These are phyloP conservation scores for Ridgeia piscesae DNA, from an alignment of 1,140 invertebrate genomes.

Conservation along the genomic window DNA sequence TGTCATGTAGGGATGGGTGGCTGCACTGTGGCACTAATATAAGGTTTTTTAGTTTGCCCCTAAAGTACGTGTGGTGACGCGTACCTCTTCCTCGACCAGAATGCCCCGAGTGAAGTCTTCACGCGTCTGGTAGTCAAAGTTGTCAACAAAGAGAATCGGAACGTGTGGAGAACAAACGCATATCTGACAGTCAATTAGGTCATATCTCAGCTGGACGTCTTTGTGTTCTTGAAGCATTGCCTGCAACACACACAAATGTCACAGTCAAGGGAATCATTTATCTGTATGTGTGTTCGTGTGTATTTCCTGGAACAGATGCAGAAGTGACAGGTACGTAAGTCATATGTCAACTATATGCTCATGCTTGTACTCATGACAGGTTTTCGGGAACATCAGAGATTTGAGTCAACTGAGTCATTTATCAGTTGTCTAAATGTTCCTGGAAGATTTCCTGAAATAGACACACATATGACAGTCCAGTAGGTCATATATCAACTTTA, in stretches of 20 bases:
- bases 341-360: too few species aligned
- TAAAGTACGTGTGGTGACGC: background rate
- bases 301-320: constrained; percentile 70
- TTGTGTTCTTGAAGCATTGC: constrained; percentile 36
- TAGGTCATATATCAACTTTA: constrained; percentile 63
- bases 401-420: too few species aligned
- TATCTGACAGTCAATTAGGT: constrained; percentile 81
- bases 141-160: constrained; percentile 87
- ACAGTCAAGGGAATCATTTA: constrained; percentile 74
- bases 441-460: too few species aligned
- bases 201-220: constrained; percentile 53
- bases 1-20: too few species aligned
- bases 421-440: too few species aligned
- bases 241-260: constrained; percentile 77
- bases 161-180: constrained; percentile 85
- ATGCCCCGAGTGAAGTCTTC: constrained; percentile 89
- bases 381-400: too few species aligned
- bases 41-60: too few species aligned
- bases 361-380: too few species aligned
- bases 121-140: constrained; percentile 92
- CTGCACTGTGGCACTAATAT: too few species aligned
- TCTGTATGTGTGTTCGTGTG: constrained; percentile 40
- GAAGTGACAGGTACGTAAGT: too few species aligned
- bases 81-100: constrained; percentile 83
- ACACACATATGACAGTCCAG: constrained; percentile 83